Evolutionary conservation across 2,113 vertebrate species (phyloP).

Genomic region (Spea bombifrons): DNA sequence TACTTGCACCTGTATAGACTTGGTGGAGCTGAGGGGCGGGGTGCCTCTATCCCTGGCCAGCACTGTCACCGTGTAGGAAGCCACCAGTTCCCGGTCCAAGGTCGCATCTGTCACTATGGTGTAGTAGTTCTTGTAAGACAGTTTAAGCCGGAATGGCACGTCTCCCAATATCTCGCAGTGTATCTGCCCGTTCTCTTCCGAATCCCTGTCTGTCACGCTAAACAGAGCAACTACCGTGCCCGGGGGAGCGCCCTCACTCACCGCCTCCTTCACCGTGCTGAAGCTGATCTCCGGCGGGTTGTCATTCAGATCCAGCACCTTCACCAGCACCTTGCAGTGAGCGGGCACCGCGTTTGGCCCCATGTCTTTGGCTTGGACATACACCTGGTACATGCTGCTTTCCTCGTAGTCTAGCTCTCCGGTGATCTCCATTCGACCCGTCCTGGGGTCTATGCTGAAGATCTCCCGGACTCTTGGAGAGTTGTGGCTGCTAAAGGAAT

Average conservation of each 20-base stretch:
- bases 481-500: constrained; percentile 94
- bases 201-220: constrained; percentile 90
- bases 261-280: constrained; percentile 92
- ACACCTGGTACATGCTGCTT: constrained; percentile 87
- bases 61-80: constrained; percentile 88
- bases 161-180: constrained; percentile 89
- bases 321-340: constrained; percentile 93
- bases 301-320: constrained; percentile 87
- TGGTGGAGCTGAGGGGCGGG: constrained; percentile 83
- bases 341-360: constrained; percentile 93
- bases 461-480: constrained; percentile 85
- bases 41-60: constrained; percentile 84
- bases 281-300: constrained; percentile 95
- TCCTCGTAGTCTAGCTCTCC: constrained; percentile 94
- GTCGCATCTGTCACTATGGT: constrained; percentile 90
- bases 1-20: constrained; percentile 89
- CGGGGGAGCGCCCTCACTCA: constrained; percentile 87
- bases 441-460: constrained; percentile 84
- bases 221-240: constrained; percentile 93
- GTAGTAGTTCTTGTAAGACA: constrained; percentile 91
- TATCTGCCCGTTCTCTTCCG: constrained; percentile 89
- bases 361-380: constrained; percentile 92
- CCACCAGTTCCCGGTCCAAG: constrained; percentile 85
- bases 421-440: constrained; percentile 87
- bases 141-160: constrained; percentile 90